These are phyloP conservation scores for Blastobasis adustella DNA, from an alignment of 2,888 invertebrate genomes.

Conservation along the genomic window DNA sequence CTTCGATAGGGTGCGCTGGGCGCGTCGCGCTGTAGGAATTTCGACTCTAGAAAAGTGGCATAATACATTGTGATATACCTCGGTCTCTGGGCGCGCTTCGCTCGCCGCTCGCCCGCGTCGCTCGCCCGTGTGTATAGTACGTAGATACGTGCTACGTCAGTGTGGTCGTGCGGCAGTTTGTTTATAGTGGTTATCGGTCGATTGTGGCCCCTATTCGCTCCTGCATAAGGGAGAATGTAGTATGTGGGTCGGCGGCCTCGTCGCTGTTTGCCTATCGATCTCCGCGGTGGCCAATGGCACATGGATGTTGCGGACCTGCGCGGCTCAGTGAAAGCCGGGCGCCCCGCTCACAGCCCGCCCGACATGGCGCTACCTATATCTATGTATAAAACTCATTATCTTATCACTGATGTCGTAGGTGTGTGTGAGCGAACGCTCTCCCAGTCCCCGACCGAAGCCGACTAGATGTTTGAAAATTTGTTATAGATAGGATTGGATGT, in stretches of 20 bases:
- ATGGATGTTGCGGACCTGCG: constrained; percentile 71
- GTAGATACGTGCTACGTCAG: constrained; percentile 55
- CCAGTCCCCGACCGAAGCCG: constrained; percentile 23
- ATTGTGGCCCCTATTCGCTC: constrained; percentile 49
- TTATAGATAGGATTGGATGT: constrained; percentile 48
- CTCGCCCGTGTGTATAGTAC: constrained; percentile 47
- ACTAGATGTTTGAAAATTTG: constrained; percentile 45
- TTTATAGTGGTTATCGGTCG: constrained; percentile 67
- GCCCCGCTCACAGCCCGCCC: constrained; percentile 63
- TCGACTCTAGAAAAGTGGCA: constrained; percentile 70
- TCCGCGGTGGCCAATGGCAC: constrained; percentile 77
- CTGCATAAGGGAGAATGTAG: constrained; percentile 55
- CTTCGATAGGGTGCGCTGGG: constrained; percentile 61
- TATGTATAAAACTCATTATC: constrained; percentile 39
- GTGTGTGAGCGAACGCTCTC: too few relatives aligned
- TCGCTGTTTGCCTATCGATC: constrained; percentile 78
- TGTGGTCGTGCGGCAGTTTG: constrained; percentile 73
- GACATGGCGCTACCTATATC: constrained; percentile 33
- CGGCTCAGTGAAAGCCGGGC: constrained; percentile 68
- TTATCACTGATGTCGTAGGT: constrained; percentile 31
- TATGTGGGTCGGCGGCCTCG: constrained; percentile 70
- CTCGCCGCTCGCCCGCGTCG: constrained; percentile 56
- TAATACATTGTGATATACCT: constrained; percentile 64
- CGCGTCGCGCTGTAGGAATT: constrained; percentile 63
- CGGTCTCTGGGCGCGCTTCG: constrained; percentile 51